Conservation (phyloP, 2,113 vertebrate species). For the Columba janthina region DNA sequence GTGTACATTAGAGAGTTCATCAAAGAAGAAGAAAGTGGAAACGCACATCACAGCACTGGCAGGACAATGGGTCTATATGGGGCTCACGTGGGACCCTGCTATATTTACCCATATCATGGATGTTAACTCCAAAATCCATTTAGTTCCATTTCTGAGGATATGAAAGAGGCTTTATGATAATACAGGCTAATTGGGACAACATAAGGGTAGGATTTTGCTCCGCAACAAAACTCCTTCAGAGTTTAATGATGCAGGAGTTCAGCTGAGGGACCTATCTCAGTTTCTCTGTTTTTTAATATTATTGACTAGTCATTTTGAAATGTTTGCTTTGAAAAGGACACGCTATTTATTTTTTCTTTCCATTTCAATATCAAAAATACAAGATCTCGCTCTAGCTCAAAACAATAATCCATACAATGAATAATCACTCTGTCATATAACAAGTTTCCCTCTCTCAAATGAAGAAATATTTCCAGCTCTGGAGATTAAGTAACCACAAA, state of each 20-base stretch:
- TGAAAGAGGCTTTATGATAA: too few relatives aligned
- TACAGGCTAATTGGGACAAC: too few relatives aligned
- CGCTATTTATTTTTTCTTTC: conserved; percentile 44
- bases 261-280: neutral
- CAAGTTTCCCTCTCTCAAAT: neutral
- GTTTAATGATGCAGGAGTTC: neutral
- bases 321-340: conserved; percentile 52
- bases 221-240: neutral
- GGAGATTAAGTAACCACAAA: neutral
- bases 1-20: neutral
- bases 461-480: neutral
- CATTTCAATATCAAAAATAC: conserved; percentile 51
- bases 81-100: neutral
- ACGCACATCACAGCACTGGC: neutral
- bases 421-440: neutral
- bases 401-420: neutral
- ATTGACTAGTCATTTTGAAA: conserved; percentile 38
- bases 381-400: neutral
- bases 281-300: neutral
- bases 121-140: neutral
- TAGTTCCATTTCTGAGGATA: neutral
- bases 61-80: neutral
- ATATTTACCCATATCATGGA: neutral
- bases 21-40: neutral
- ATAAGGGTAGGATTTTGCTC: neutral